Conservation (phyloP, 2,888 invertebrate species). For the Tribolium freemani region DNA sequence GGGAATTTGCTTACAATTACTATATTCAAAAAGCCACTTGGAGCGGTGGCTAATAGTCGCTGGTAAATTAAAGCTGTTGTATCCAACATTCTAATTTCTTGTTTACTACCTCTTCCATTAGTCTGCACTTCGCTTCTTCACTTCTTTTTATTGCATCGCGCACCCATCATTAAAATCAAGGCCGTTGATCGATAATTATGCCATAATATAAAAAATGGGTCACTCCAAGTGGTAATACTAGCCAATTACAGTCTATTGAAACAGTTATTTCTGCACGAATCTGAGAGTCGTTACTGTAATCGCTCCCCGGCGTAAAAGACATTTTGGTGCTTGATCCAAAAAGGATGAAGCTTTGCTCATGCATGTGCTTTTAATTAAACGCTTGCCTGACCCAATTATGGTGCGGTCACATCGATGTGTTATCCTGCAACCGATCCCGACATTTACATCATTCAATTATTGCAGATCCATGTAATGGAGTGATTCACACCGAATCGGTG, state of each 20-base stretch:
- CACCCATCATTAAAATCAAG: conserved; percentile 1
- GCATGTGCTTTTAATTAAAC: conserved; percentile 25
- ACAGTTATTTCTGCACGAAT: too few relatives aligned
- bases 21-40: background rate
- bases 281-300: too few relatives aligned
- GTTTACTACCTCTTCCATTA: conserved; percentile 9
- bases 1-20: too few relatives aligned
- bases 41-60: background rate
- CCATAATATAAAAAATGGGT: background rate
- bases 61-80: background rate
- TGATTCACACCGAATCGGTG: conserved; percentile 15
- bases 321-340: background rate
- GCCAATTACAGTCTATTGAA: background rate
- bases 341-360: background rate
- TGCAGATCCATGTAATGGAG: conserved; percentile 26
- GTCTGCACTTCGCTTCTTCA: background rate
- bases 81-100: conserved; percentile 10
- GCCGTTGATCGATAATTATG: conserved; percentile 12
- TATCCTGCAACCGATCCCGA: conserved; percentile 25
- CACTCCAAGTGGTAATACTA: background rate
- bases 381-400: conserved; percentile 26
- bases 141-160: background rate
- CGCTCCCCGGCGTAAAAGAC: background rate
- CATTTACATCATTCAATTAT: conserved; percentile 34
- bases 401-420: conserved; percentile 19